phyloP scores from a whole-genome alignment of 2,113 vertebrate species.

The Hemiprocne comata region DNA sequence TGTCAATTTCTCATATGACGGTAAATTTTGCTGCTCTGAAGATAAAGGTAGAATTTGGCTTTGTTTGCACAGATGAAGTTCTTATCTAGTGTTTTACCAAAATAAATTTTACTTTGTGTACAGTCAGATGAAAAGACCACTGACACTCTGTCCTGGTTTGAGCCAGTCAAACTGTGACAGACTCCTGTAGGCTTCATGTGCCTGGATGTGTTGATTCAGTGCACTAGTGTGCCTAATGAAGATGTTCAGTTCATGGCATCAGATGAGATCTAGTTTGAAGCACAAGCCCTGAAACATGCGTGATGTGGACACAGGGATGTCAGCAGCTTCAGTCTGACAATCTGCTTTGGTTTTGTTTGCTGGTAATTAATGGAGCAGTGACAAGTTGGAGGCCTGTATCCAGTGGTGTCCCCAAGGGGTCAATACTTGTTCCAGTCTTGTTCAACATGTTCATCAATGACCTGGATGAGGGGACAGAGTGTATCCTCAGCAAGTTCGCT shows the following conservation, averaged over 20 bases:
- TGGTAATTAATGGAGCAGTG: not conserved
- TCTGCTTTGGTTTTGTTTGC: not conserved
- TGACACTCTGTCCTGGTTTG: no score
- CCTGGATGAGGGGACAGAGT: no score
- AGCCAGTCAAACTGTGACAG: no score
- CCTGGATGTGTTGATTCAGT: not conserved
- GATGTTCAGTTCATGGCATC: not conserved
- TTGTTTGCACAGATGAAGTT: not conserved
- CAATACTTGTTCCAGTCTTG: no score
- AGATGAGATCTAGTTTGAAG: not conserved
- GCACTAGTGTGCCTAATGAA: not conserved
- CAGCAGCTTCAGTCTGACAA: not conserved
- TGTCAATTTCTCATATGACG: not conserved
- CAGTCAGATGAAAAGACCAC: not conserved
- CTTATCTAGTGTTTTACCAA: not conserved
- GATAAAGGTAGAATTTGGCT: not conserved
- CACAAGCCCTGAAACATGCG: not conserved
- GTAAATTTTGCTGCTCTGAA: not conserved
- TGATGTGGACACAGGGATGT: not conserved
- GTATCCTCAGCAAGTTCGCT: no score
- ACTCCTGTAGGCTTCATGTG: not conserved
- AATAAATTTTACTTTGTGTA: not conserved
- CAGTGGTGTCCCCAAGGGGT: no score
- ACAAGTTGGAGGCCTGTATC: no score
- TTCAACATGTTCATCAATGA: no score